Evolutionary conservation across 2,113 vertebrate species (phyloP).

Genomic region (Garra rufa): DNA sequence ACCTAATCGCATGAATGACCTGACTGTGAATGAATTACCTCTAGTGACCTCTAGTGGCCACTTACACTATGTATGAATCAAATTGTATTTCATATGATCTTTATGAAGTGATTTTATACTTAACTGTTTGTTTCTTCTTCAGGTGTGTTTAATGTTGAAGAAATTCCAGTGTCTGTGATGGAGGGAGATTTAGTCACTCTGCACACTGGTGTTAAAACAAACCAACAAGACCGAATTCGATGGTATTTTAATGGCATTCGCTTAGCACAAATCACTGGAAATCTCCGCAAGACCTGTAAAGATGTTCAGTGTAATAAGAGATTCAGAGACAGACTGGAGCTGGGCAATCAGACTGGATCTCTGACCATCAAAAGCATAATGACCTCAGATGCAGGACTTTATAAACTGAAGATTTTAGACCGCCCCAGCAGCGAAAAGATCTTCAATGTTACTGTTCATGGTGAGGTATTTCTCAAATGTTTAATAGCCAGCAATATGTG

Average conservation of each 20-base stretch:
- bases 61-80: too few species aligned
- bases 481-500: not conserved
- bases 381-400: not conserved
- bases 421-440: not conserved
- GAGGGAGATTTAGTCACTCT: not conserved
- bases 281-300: not conserved
- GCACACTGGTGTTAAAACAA: too few species aligned
- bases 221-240: too few species aligned
- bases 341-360: not conserved
- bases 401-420: not conserved
- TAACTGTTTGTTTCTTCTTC: not conserved
- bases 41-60: too few species aligned
- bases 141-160: not conserved
- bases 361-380: not conserved
- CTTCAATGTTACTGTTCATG: not conserved
- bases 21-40: too few species aligned
- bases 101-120: not conserved
- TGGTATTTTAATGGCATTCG: too few species aligned
- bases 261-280: not conserved
- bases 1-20: too few species aligned
- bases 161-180: not conserved
- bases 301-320: not conserved
- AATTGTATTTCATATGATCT: too few species aligned
- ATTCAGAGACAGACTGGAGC: not conserved
- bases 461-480: not conserved